phyloP scores from a whole-genome alignment of 2,797 vertebrate genomes.

The Gallinago stenura region DNA sequence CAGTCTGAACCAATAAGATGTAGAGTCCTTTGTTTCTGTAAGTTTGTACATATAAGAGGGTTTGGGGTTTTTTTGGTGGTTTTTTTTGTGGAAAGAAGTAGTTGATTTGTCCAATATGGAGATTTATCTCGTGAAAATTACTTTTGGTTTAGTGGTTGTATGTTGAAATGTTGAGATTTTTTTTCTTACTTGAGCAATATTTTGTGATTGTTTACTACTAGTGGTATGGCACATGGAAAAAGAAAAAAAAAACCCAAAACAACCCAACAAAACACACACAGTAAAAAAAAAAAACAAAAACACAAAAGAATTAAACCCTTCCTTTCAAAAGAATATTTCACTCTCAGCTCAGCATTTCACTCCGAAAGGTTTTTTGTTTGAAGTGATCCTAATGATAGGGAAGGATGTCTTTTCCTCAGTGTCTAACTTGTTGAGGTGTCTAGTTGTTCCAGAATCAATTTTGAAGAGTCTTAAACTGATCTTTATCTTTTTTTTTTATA shows the following conservation, averaged over 20 bases:
- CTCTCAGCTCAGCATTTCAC: not conserved
- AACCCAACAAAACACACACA: not conserved
- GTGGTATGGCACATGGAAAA: conserved; percentile 38
- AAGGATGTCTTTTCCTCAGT: not conserved
- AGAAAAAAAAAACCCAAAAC: not conserved
- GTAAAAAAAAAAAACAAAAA: not conserved
- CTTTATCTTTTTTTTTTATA: not conserved
- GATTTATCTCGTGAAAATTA: not conserved
- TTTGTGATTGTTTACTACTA: conserved; percentile 49
- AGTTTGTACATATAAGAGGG: not conserved
- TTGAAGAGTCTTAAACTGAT: not conserved
- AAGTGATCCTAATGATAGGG: not conserved
- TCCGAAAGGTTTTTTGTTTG: not conserved
- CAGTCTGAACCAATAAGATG: no score
- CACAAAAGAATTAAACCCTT: not conserved
- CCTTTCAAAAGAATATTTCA: not conserved
- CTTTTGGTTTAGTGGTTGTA: not conserved
- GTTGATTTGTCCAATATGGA: conserved; percentile 17
- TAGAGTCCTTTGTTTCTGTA: not conserved
- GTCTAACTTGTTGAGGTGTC: not conserved
- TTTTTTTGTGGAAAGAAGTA: not conserved
- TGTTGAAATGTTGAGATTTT: not conserved
- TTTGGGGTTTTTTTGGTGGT: not conserved
- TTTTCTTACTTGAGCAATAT: not conserved
- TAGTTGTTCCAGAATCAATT: not conserved